Base-by-base conservation (phyloP, 2,113 vertebrate genomes). In the Geothlypis trichas region DNA sequence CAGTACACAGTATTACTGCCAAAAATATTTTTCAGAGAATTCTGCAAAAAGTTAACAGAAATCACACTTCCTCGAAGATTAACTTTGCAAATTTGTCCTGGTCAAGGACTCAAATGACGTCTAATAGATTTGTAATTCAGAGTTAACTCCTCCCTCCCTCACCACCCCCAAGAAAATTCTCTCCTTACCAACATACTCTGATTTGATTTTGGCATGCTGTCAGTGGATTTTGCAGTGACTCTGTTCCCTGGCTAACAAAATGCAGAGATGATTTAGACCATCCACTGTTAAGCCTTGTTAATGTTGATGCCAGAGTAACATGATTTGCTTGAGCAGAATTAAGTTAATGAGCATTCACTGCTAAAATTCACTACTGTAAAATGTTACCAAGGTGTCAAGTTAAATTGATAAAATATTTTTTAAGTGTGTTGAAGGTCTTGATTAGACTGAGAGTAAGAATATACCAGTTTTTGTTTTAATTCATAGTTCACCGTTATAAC, bases 101-200 rank as follows among this genome's bases (percentile, higher is more conserved):
- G 95, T 97, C 97, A 97, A 97, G 97, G 97, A 91, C 95, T 90
- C 71, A 71, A 84, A 89, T 97, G 96, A 97, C 94, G 93, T 96
- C 94, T 90, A 94, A 91, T 79, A 90, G 62, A 91, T 95, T 71
- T 95, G 81, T 67, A 95, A 74, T 67, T 95, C 84, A 69, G 69
- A 91, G 39, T 51, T 51, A 62, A 91, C 93, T 90, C 85, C 90
- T 95, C 92, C 77, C 59, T 87, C 84, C 33, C 79, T 90, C 63
- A 41, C 67, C 7, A 0, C 87, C 88, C 73, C 92, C 30, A 92
- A 86, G 86, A 76, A 90, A 92, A 37, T 22, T 37, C 66, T 78
- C 67, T 92, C 68, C 86, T 95, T 86, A 89, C 37, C 52, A 73
- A 67, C 47, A 51, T 49, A 33, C 55, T 84, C 86, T 49, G 46